Evolutionary conservation across 2,888 invertebrate species (phyloP), one percentile per base, ranked within the genome.

Genomic region (Hanleya hanleyi): DNA sequence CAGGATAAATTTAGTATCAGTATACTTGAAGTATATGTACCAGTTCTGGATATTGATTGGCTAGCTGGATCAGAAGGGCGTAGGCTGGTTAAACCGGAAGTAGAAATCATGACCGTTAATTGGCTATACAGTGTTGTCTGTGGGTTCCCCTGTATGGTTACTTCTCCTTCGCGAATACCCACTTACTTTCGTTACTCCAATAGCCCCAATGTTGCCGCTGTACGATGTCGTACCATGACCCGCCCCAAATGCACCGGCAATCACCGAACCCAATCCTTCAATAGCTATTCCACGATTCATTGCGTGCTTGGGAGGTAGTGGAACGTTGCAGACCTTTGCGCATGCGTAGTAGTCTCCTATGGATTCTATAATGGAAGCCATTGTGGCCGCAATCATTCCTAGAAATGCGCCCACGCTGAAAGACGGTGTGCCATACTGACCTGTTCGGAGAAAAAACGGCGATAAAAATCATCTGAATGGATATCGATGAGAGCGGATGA

Each of bases 271-370:
- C 0, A 96, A 88, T 0, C 96, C 96, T 90, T 96, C 96, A n/a
- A 76, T 68, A n/a, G 76, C 33, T 32, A 79, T 94, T 0, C 96
- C 96, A 41, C 97, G 93, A 90, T 96, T 96, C 82, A 96, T 95
- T 0, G 96, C 96, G 88, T 96, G 95, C 6, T 94, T 91, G 0
- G 96, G 96, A 0, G 96, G 96, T 0, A 95, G 94, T 0, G 95
- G 94, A 0, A 95, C 95, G 33, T 93, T 95, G 38, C 90, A 86
- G n/a, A 92, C 87, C 72, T 91, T 84, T 4, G 97, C 95, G 0
- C 96, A 96, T 7, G 96, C 96, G 65, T 96, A 95, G 91, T 97
- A 97, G 89, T 97, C 96, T 84, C 96, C 96, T 77, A 96, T 94
- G 12, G 83, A 84, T 76, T 87, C 87, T 4, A 87, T 73, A 12